Base-by-base conservation (phyloP, 1,140 invertebrate species). In the Pseudomyrmex flavicornis region DNA sequence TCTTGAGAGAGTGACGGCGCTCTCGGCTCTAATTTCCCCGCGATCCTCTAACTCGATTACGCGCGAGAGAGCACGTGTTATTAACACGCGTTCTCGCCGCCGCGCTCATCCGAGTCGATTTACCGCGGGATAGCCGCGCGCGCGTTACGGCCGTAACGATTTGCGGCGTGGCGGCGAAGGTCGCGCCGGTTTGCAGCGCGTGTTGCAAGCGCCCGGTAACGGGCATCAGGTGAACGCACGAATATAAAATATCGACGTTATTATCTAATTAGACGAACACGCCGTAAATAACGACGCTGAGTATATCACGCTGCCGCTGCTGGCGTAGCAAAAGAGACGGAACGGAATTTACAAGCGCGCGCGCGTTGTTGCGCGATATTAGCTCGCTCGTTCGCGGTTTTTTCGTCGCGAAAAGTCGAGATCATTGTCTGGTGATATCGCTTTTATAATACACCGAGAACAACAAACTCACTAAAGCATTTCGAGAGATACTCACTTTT, bases 201-300 rank as follows among this genome's bases (percentile, higher is more conserved):
- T 58, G 26, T 56, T 68, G 62, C 74, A 35, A 50, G 52, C 26
- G 35, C 44, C 10, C 20, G 54, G n/a, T 20, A 44, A 44, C 73
- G 17, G 20, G 46, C 73, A 59, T 73, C 56, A 15, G 48, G 66
- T 46, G 12, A 82, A 68, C 73, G 73, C 59, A 76, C 48, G 58
- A 22, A 82, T 82, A 84, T 66, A 82, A 84, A 84, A 82, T 84
- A 82, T 84, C 76, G 44, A 4, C 59, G 35, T 22, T 68, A 66
- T 84, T 84, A 84, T 84, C 76, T 72, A 84, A 73, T 84, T 84
- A 84, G 83, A 58, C 48, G 52, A 58, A 59, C 76, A 82, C 58
- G 54, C 46, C 48, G 63, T 80, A 84, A 84, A 54, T 84, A 84
- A 84, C 54, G 61, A 79, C 48, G n/a, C 62, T 76, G 52, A 66